These are phyloP conservation scores for Fopius arisanus DNA, from an alignment of 1,140 invertebrate genomes.

Conservation along the genomic window DNA sequence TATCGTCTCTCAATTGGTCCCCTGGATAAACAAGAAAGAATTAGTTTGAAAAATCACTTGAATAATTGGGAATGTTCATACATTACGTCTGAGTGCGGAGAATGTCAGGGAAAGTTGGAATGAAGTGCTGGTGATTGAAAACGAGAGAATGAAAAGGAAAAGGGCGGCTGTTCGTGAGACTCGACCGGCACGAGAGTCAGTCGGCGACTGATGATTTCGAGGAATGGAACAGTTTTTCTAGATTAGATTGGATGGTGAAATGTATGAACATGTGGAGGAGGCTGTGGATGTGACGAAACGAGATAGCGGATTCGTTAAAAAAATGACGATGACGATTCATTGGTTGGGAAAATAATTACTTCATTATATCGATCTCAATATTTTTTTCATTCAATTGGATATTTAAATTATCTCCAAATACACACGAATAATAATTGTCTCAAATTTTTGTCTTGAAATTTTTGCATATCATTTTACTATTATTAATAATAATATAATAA, in stretches of 20 bases:
- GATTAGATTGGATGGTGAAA: background rate
- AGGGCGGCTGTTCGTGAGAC: background rate
- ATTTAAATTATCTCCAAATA: too few species aligned
- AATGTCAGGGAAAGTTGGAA: background rate
- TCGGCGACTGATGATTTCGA: constrained; percentile 5
- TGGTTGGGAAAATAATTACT: background rate
- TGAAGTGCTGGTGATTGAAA: constrained; percentile 2
- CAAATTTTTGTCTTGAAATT: too few species aligned
- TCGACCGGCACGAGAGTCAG: background rate
- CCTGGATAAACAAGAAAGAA: too few species aligned
- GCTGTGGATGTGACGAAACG: background rate
- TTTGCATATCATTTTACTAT: too few species aligned
- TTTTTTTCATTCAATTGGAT: background rate
- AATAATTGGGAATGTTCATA: background rate
- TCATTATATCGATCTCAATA: background rate
- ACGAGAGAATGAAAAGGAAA: background rate
- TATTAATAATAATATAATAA: too few species aligned
- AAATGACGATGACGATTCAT: background rate
- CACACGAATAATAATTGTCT: too few species aligned
- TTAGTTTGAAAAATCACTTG: too few species aligned
- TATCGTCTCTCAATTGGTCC: too few species aligned
- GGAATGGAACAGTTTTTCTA: background rate
- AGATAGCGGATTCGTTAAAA: background rate
- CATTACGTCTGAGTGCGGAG: background rate
- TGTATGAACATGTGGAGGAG: background rate